phyloP scores from a whole-genome alignment of 2,797 vertebrate species.

The Luscinia luscinia region DNA sequence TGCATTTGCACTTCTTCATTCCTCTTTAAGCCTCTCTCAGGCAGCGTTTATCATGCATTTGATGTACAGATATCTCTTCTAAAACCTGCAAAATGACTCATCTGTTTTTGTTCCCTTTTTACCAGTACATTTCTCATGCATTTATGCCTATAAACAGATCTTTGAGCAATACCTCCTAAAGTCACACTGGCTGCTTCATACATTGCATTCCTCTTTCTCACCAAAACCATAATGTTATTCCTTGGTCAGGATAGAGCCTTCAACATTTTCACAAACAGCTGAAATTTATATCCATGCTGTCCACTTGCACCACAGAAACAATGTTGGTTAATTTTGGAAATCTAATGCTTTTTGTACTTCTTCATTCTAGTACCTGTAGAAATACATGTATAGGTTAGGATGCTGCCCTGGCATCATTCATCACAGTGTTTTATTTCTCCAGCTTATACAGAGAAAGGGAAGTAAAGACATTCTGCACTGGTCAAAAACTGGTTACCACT shows the following conservation, averaged over 20 bases:
- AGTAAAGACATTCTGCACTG: background rate
- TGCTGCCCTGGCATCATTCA: background rate
- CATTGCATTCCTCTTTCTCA: background rate
- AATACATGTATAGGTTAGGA: background rate
- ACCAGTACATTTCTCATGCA: background rate
- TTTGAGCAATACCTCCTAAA: background rate
- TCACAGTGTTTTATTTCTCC: background rate
- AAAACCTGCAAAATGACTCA: constrained; percentile 56
- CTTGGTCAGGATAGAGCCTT: background rate
- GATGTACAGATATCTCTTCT: background rate
- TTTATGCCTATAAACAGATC: constrained; percentile 38
- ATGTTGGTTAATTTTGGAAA: background rate
- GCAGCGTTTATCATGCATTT: constrained; percentile 9
- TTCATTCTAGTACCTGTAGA: background rate
- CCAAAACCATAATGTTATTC: background rate
- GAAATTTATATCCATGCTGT: background rate
- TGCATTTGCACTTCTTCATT: background rate
- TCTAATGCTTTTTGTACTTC: background rate
- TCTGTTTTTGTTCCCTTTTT: constrained; percentile 45
- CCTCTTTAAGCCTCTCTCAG: constrained; percentile 4
- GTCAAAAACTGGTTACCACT: background rate
- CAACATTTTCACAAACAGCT: background rate
- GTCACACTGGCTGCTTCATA: background rate
- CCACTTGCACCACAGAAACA: background rate
- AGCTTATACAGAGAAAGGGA: background rate